These are phyloP conservation scores for Zosterops japonicus DNA, from an alignment of 2,113 vertebrate genomes.

Conservation along the genomic window DNA sequence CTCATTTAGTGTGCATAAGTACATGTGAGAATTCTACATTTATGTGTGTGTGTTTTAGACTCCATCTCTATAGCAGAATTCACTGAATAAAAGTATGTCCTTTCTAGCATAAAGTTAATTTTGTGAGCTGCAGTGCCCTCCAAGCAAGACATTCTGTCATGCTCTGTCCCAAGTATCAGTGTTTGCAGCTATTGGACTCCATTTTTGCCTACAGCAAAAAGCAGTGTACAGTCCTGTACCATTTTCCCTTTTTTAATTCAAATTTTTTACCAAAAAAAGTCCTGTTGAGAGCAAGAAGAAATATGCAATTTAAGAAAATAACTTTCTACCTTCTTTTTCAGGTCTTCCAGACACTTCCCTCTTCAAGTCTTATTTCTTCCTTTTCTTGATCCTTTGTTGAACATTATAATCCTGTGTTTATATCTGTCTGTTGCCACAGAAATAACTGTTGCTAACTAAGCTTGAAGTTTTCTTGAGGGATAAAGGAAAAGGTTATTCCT, in stretches of 20 bases:
- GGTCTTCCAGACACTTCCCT: not conserved
- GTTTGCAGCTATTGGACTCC: not conserved
- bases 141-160: not conserved
- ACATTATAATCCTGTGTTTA: conserved; percentile 60
- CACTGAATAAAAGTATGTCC: not conserved
- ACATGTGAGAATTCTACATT: not conserved
- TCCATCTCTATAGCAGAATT: not conserved
- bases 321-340: not conserved
- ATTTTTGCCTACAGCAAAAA: not conserved
- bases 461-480: conserved; percentile 26
- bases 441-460: conserved; percentile 40
- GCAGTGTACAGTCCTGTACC: not conserved
- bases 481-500: conserved; percentile 18
- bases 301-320: not conserved
- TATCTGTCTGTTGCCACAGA: conserved; percentile 47
- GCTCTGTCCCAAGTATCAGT: not conserved
- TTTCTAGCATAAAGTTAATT: not conserved
- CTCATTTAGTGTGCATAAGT: not conserved
- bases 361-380: conserved; percentile 18
- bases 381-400: conserved; percentile 51
- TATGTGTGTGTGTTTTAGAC: not conserved
- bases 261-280: not conserved
- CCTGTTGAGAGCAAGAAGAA: not conserved
- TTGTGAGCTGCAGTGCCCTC: not conserved
- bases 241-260: not conserved